Evolutionary conservation across 2,797 vertebrate species (phyloP), one percentile per base, ranked within the genome.

Genomic region (Adrianichthys oophorus): DNA sequence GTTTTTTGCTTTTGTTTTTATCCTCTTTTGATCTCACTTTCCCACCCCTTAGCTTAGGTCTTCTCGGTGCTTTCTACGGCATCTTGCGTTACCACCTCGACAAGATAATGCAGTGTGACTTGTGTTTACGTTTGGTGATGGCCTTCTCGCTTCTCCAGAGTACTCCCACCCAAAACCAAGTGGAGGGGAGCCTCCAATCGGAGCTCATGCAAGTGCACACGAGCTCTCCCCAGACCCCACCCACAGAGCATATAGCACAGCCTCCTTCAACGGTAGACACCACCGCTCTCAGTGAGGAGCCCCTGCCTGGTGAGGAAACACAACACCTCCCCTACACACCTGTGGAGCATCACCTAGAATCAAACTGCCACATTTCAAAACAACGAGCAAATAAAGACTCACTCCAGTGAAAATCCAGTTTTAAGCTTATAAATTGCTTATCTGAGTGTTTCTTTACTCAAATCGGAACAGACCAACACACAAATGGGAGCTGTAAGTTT

Each of bases 151-250:
- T 80, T 78, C 87, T 85, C 68, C 87, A 94, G 92, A 93, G 91
- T 84, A 93, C 94, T 86, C 92, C 94, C 83, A 91, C 92, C 83
- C 94, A 91, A 78, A 87, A 91, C 78, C 90, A 91, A 90, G 88
- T 92, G 82, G 91, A 94, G 66, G 93, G 94, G 79, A 88, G 92
- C 78, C 92, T 96, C 82, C 95, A 96, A 92, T 94, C 95, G 85
- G 95, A 95, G 84, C 93, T 96, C 77, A 89, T 96, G 79, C 87
- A 92, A 23, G 92, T 94, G 55, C 92, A 95, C 63, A 92, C 92
- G 84, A 83, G 86, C 80, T 86, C 93, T 84, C 84, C 91, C 82
- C 92, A 90, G 71, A 91, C 88, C 86, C 92, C 78, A 86, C 92
- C 91, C 83, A 76, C 90, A 60, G 90, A 92, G 48, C 90, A 92